Conservation (phyloP, 2,888 invertebrate genomes). For the Torymus aiolomorphi region DNA sequence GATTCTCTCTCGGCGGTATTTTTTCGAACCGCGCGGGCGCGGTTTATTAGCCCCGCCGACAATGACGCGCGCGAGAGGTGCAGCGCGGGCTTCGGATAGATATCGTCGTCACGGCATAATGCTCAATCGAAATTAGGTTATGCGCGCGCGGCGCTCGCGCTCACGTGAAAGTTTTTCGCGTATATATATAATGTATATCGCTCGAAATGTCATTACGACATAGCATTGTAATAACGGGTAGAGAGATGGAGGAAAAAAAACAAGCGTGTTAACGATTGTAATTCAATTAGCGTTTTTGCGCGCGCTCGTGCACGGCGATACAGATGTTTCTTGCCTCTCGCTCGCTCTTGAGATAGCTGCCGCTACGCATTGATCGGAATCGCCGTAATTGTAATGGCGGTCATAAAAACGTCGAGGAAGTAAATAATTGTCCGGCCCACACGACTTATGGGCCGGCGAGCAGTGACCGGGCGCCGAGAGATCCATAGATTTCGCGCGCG, state of each 20-base stretch:
- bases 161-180: conserved; percentile 35
- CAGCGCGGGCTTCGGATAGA: conserved; percentile 5
- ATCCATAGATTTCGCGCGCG: too few relatives aligned
- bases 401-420: conserved; percentile 25
- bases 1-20: background rate
- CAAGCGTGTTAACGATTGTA: conserved; percentile 25
- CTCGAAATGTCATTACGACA: conserved; percentile 18
- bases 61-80: conserved; percentile 15
- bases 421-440: conserved; percentile 12
- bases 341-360: too few relatives aligned
- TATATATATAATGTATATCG: background rate
- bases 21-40: background rate
- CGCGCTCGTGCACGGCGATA: background rate
- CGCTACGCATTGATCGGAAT: too few relatives aligned
- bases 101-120: conserved; percentile 37
- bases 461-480: too few relatives aligned
- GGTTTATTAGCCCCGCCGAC: conserved; percentile 8
- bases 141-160: background rate
- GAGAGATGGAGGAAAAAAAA: too few relatives aligned
- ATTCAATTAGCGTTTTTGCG: conserved; percentile 24
- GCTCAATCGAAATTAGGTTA: conserved; percentile 46
- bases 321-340: background rate
- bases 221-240: too few relatives aligned
- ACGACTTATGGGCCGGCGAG: background rate
- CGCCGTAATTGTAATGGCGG: conserved; percentile 2